Evolutionary conservation across 2,888 invertebrate species (phyloP), one percentile per base, ranked within the genome.

Genomic region (Crocallis elinguaria): DNA sequence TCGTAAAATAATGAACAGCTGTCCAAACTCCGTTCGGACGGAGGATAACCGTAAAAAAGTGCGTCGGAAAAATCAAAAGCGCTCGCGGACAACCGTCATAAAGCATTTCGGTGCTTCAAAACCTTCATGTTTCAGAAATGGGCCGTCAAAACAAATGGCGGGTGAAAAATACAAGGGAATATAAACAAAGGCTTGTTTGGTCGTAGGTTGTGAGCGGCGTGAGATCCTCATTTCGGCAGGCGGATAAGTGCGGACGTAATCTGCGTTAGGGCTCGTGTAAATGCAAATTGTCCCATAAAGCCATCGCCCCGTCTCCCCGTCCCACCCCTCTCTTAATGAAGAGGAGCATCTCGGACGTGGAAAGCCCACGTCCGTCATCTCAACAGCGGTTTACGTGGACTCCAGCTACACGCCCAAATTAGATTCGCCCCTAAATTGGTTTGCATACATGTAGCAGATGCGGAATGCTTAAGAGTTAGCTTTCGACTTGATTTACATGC

Each of bases 211-310:
- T 75, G 73, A 60, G 75, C 64, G 75, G 79, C 68, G 76, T 75
- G 76, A 71, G 75, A 71, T 72, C 69, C 80, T 88, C 85, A 85
- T 89, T 90, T 88, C 82, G 82, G 77, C 82, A 81, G 84, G 82
- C 75, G 88, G 87, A 86, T 89, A 88, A 90, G 86, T 86, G 82
- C 87, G 84, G 79, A 77, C 83, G 87, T 90, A 90, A 90, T 90
- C 89, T 88, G 84, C 84, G 86, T 86, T 79, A 74, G 79, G 82
- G 86, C 86, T 87, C 89, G 89, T 90, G 91, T 90, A 90, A 91
- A 91, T 91, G 91, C 89, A 91, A 91, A 91, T 91, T 82, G 88
- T 88, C 83, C 87, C 82, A 89, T 90, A 90, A 91, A 88, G 88
- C 88, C 84, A 84, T 86, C 77, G 77, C 70, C 71, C 72, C 67